A percentile compares a stretch with the other conserved stretches of the same genome.
Evolutionary conservation across 2,113 vertebrate genomes (phyloP).

Genomic region (Spermophilus dauricus): DNA sequence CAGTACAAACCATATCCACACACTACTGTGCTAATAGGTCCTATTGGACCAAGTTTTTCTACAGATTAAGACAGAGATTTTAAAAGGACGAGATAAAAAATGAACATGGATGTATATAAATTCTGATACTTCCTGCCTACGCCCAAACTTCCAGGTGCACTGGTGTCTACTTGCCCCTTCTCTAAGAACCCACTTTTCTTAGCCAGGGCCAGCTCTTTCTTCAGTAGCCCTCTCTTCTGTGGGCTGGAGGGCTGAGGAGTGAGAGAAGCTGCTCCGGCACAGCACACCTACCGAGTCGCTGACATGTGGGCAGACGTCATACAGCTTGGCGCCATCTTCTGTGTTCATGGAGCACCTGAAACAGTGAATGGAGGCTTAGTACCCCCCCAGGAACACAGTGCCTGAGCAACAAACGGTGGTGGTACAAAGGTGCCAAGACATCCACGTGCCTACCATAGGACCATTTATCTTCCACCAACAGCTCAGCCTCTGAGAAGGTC

Average conservation of each 20-base stretch:
- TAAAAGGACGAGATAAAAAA: neutral
- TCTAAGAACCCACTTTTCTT: neutral
- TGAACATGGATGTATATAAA: neutral
- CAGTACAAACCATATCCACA: rapidly evolving
- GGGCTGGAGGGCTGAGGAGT: neutral
- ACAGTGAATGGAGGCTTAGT: neutral
- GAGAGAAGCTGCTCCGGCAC: neutral
- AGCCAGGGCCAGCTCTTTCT: neutral
- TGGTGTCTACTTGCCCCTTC: rapidly evolving
- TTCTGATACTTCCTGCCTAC: neutral
- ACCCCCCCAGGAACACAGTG: neutral
- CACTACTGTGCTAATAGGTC: no score
- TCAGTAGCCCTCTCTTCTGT: neutral
- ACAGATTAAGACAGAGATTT: rapidly evolving
- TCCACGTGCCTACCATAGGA: neutral
- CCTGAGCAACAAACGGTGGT: neutral
- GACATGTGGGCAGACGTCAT: constrained; percentile 98
- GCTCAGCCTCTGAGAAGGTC: neutral
- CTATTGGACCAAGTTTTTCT: rapidly evolving
- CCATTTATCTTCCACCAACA: rapidly evolving
- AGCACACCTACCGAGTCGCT: constrained; percentile 94
- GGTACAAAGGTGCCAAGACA: neutral
- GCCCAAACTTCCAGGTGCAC: neutral
- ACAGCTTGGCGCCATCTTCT: constrained; percentile 98
- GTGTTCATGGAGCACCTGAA: constrained; percentile 98